phyloP scores from a whole-genome alignment of 2,797 vertebrate species.

The Fringilla coelebs region DNA sequence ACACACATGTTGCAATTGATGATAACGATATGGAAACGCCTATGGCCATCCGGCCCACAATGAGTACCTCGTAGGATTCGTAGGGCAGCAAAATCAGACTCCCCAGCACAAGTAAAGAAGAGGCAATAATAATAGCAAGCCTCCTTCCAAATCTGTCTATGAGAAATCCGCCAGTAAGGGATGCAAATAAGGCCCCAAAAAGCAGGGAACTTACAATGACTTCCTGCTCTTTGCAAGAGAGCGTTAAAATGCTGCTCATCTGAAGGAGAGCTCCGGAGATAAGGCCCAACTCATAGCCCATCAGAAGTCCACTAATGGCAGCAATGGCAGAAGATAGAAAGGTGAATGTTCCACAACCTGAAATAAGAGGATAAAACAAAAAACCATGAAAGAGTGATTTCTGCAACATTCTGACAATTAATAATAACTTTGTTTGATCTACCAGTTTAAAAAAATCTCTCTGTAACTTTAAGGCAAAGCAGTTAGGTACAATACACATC shows the following conservation, averaged over 20 bases:
- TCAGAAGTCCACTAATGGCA: constrained; percentile 90
- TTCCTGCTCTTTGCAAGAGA: constrained; percentile 90
- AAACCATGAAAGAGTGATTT: neutral
- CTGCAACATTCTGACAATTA: neutral
- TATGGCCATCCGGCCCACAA: constrained; percentile 82
- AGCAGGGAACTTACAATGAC: constrained; percentile 89
- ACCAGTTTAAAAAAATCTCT: neutral
- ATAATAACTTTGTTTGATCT: neutral
- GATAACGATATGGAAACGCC: constrained; percentile 90
- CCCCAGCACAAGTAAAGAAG: constrained; percentile 81
- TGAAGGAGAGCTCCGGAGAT: constrained; percentile 93
- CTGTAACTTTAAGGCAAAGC: neutral
- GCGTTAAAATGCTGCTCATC: constrained; percentile 80
- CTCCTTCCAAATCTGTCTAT: constrained; percentile 91
- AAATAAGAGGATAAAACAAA: constrained; percentile 29
- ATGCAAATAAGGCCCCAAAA: constrained; percentile 88
- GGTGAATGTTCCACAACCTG: constrained; percentile 85
- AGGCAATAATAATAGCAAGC: constrained; percentile 84
- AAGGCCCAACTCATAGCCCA: constrained; percentile 92
- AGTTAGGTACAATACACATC: neutral
- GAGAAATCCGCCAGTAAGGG: constrained; percentile 84
- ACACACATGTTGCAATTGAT: constrained; percentile 89
- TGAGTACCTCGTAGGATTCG: constrained; percentile 79
- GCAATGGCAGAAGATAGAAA: constrained; percentile 83
- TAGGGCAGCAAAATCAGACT: constrained; percentile 79